Conservation (phyloP, 2,797 vertebrate species). For the Sebastes dallii region DNA sequence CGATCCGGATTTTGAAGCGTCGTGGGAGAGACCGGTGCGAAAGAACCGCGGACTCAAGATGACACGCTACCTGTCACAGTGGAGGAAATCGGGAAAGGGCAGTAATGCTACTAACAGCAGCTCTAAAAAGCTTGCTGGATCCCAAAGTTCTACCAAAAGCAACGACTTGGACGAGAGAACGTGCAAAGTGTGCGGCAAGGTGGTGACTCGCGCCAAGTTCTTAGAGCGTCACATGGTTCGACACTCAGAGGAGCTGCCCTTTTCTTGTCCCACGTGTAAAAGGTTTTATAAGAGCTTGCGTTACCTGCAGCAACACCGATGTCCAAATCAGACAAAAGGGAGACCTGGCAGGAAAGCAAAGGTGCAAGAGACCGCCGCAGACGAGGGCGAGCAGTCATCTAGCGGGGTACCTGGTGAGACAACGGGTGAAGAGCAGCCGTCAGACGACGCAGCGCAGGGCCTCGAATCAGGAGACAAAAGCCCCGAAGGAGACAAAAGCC, state of each 20-base stretch:
- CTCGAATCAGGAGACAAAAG: conserved; percentile 28
- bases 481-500: conserved; percentile 45
- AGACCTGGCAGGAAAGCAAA: conserved; percentile 36
- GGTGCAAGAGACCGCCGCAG: neutral
- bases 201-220: conserved; percentile 58
- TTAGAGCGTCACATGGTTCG: conserved; percentile 68
- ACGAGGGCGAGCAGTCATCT: conserved; percentile 42
- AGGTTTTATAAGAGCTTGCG: conserved; percentile 66
- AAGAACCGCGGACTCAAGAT: conserved; percentile 79
- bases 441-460: conserved; percentile 31
- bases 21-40: conserved; percentile 67
- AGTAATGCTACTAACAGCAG: neutral
- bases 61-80: conserved; percentile 76
- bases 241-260: conserved; percentile 57
- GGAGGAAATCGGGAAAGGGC: conserved; percentile 61
- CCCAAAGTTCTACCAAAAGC: conserved; percentile 28
- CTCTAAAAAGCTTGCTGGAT: conserved; percentile 17
- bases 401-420: conserved; percentile 16
- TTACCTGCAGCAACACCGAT: conserved; percentile 72
- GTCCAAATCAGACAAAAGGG: conserved; percentile 31
- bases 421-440: conserved; percentile 20
- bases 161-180: conserved; percentile 64
- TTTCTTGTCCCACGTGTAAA: conserved; percentile 62
- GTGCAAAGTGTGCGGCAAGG: conserved; percentile 69
- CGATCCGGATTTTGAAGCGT: conserved; percentile 29